Conservation (phyloP, 2,888 invertebrate species). For the Pelosia muscerda region DNA sequence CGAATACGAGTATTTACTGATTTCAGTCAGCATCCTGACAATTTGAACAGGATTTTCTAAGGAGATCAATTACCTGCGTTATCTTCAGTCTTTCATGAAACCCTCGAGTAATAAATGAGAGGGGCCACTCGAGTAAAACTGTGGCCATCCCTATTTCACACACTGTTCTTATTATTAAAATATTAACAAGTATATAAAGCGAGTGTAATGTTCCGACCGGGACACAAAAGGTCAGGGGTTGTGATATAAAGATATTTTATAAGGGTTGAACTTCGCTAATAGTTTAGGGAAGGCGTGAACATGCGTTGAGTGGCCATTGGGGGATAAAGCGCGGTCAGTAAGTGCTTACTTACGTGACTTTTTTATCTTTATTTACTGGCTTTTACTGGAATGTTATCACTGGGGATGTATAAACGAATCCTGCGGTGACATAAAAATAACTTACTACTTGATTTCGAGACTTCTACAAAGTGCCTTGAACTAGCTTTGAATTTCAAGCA, state of each 20-base stretch:
- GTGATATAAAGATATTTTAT: slow-evolving; percentile 56
- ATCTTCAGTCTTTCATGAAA: neutral
- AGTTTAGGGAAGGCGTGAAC: slow-evolving; percentile 50
- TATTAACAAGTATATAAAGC: slow-evolving; percentile 45
- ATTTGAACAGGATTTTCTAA: neutral
- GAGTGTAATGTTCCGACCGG: slow-evolving; percentile 26
- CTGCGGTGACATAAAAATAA: neutral
- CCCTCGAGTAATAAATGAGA: slow-evolving; percentile 20
- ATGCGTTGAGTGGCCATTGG: slow-evolving; percentile 36
- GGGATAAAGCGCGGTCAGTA: slow-evolving; percentile 26
- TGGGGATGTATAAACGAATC: slow-evolving; percentile 2
- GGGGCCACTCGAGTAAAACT: slow-evolving; percentile 23
- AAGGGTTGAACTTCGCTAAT: slow-evolving; percentile 55
- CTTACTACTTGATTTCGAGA: neutral
- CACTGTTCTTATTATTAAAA: slow-evolving; percentile 42
- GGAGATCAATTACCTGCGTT: neutral
- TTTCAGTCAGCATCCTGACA: neutral
- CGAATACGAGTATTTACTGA: neutral
- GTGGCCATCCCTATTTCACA: slow-evolving; percentile 32
- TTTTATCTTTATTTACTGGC: slow-evolving; percentile 31
- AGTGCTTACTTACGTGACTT: slow-evolving; percentile 22
- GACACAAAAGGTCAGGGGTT: slow-evolving; percentile 44
- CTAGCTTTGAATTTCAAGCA: neutral
- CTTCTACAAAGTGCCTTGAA: neutral
- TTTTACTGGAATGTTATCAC: slow-evolving; percentile 25